Evolutionary conservation across 2,797 vertebrate genomes (phyloP), one percentile per base, ranked within the genome.

Genomic region (Myotis vivesi): DNA sequence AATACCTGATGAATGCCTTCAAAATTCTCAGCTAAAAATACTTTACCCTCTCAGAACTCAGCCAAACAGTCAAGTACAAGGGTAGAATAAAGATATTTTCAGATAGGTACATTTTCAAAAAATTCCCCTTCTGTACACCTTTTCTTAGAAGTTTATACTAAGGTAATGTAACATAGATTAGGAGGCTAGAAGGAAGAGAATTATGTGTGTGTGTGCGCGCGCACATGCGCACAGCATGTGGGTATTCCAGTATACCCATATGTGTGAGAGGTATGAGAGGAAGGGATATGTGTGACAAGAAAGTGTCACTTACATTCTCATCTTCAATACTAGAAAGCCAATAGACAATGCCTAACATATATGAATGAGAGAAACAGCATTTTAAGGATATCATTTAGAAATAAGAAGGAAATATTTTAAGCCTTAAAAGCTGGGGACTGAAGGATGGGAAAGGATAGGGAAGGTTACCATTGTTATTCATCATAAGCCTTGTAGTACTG

Each of bases 351-450:
- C 51, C 80, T 77, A 57, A 57, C 51, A 8, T 41, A 64, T 81
- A 80, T 75, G 15, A 66, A 55, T 57, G 80, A 57, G 91, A 88
- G 22, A 91, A 94, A 75, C 38, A 49, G 20, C 16, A 44, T 53
- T 64, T 80, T 75, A 82, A 81, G n/a, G 16, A 30, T 33, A 41
- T 38, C 15, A 59, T 28, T 82, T 66, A 73, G 76, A 73, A 87
- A 66, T 22, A 55, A 72, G 36, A 51, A 51, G 64, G 64, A 80
- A 69, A 75, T 66, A 66, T 33, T 46, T 11, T 55, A 76, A 85
- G 59, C 55, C 2, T 68, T 33, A 85, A 85, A 46, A 66, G 10
- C 28, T 68, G 36, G 71, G 16, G 11, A 28, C 49, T 13, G n/a
- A 55, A 68, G 69, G 41, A 44, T 82, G 46, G 59, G 49, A 10